Evolutionary conservation across 30 jellyfish, hydroid and myxozoan genomes (phyloP).

Genomic region (Sanderia malayensis): DNA sequence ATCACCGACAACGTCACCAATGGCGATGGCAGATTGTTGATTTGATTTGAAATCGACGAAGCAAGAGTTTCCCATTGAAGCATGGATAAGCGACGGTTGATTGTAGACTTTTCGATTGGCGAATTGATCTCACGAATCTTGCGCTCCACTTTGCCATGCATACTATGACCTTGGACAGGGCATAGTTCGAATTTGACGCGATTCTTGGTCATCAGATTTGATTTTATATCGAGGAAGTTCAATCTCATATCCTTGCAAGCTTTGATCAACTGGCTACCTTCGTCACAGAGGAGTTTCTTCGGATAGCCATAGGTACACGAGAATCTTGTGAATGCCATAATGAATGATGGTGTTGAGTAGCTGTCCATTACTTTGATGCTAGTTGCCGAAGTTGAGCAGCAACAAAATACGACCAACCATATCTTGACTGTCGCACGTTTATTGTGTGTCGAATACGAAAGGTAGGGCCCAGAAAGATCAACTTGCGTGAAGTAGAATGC

Average conservation of each 20-base stretch:
- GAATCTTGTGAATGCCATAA: not conserved
- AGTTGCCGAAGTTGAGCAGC: conserved; percentile 12
- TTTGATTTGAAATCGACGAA: not conserved
- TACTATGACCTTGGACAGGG: conserved; percentile 14
- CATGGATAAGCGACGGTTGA: conserved; percentile 4
- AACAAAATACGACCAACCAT: not conserved
- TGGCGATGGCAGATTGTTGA: not conserved
- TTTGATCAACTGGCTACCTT: not conserved
- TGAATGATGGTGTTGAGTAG: conserved; percentile 2
- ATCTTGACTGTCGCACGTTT: conserved; percentile 23
- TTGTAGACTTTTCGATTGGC: conserved; percentile 5
- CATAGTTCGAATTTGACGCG: conserved; percentile 25
- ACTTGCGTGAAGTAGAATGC: conserved; percentile 1
- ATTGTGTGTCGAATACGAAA: not conserved
- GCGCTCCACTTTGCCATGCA: conserved; percentile 6
- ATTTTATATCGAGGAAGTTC: conserved; percentile 11
- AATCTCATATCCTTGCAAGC: not conserved
- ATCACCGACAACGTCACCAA: not conserved
- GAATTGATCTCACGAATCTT: conserved; percentile 18
- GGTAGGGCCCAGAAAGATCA: conserved; percentile 33
- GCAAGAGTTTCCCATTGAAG: conserved; percentile 27
- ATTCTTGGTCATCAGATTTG: not conserved
- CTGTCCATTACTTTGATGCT: conserved; percentile 20
- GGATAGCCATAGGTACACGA: conserved; percentile 4
- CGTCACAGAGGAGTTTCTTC: not conserved